Evolutionary conservation across 2,113 vertebrate genomes (phyloP).

Genomic region (Syngnathus scovelli): DNA sequence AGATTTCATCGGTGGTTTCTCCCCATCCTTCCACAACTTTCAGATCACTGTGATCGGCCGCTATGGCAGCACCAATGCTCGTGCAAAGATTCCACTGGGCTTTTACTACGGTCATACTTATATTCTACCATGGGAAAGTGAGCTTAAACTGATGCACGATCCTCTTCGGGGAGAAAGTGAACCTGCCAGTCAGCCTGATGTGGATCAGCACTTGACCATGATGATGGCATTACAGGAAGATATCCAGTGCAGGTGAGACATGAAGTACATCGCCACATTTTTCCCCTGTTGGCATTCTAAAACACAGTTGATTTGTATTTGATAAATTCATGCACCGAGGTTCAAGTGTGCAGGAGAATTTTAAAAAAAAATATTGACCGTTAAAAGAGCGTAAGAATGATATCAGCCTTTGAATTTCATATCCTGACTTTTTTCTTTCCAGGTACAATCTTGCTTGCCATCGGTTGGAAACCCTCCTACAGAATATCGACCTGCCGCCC

Average conservation of each 20-base stretch:
- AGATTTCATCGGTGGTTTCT: neutral
- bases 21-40: neutral
- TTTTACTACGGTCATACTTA: constrained; percentile 99
- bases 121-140: constrained; percentile 95
- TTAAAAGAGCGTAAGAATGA: too few relatives aligned
- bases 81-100: constrained; percentile 94
- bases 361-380: too few relatives aligned
- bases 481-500: constrained; percentile 95
- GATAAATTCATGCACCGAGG: neutral
- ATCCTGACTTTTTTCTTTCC: neutral
- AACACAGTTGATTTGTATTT: too few relatives aligned
- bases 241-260: constrained; percentile 91
- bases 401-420: neutral
- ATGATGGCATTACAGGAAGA: constrained; percentile 97
- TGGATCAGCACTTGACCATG: constrained; percentile 95
- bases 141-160: constrained; percentile 93
- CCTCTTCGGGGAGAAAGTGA: constrained; percentile 89
- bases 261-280: neutral
- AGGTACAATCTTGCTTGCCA: constrained; percentile 98
- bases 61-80: constrained; percentile 96
- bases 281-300: too few relatives aligned
- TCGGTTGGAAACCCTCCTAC: constrained; percentile 91
- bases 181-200: constrained; percentile 84
- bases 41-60: constrained; percentile 98
- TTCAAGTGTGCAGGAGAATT: neutral